Evolutionary conservation across 2,888 invertebrate species (phyloP).

Genomic region (Euplexia lucipara): DNA sequence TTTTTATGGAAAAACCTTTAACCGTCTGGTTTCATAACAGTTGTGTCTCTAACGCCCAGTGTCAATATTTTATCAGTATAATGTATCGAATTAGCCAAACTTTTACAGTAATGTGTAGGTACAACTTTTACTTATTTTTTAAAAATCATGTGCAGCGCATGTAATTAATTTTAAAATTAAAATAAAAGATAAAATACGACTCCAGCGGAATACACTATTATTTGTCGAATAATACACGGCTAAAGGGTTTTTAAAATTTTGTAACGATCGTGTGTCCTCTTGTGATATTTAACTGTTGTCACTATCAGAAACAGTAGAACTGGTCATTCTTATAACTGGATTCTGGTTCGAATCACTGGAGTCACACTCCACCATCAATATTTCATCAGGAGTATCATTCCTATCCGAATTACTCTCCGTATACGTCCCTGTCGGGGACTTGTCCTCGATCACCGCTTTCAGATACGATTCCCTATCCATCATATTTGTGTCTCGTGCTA

Average conservation of each 20-base stretch:
- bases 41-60: too few relatives aligned
- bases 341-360: constrained; percentile 87
- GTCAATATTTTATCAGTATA: too few relatives aligned
- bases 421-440: constrained; percentile 86
- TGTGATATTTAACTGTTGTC: constrained; percentile 81
- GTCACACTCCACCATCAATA: constrained; percentile 88
- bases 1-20: too few relatives aligned
- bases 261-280: constrained; percentile 31
- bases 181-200: too few relatives aligned
- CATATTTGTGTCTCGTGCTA: constrained; percentile 84
- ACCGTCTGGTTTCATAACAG: too few relatives aligned
- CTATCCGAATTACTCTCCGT: constrained; percentile 88
- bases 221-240: too few relatives aligned
- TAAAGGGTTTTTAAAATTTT: constrained; percentile 31
- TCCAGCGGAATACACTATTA: too few relatives aligned
- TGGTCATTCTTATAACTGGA: constrained; percentile 88
- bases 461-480: constrained; percentile 86
- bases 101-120: too few relatives aligned
- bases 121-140: too few relatives aligned
- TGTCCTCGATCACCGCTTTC: constrained; percentile 88
- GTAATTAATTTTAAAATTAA: too few relatives aligned
- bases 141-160: too few relatives aligned
- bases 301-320: constrained; percentile 85
- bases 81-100: too few relatives aligned
- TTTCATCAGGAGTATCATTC: constrained; percentile 87